Evolutionary conservation across 2,113 vertebrate species (phyloP).

Genomic region (Galeopterus variegatus): DNA sequence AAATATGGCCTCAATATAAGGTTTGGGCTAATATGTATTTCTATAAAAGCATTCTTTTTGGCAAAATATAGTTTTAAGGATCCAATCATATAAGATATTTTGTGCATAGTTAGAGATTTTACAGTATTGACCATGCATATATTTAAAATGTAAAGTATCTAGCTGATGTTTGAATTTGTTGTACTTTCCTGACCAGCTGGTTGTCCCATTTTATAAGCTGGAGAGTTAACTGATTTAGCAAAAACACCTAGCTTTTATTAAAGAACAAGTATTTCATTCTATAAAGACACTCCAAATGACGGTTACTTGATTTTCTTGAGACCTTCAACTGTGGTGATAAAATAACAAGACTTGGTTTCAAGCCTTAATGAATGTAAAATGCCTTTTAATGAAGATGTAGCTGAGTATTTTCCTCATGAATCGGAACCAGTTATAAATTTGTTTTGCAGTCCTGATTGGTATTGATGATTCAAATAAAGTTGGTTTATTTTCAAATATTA

Average conservation of each 20-base stretch:
- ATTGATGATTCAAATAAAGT: slow-evolving; percentile 88
- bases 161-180: slow-evolving; percentile 73
- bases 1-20: background rate
- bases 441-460: slow-evolving; percentile 78
- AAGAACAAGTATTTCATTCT: slow-evolving; percentile 80
- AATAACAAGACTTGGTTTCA: slow-evolving; percentile 74
- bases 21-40: slow-evolving; percentile 39
- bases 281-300: slow-evolving; percentile 68
- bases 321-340: slow-evolving; percentile 80
- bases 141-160: slow-evolving; percentile 65
- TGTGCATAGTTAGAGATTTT: slow-evolving; percentile 59
- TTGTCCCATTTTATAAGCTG: slow-evolving; percentile 70
- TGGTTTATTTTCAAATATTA: slow-evolving; percentile 90
- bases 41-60: background rate
- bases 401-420: slow-evolving; percentile 66
- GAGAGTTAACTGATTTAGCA: slow-evolving; percentile 69
- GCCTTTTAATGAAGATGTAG: slow-evolving; percentile 78
- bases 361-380: slow-evolving; percentile 82
- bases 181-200: slow-evolving; percentile 52
- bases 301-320: slow-evolving; percentile 76
- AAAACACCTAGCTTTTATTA: slow-evolving; percentile 74
- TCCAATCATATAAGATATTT: slow-evolving; percentile 51
- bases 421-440: slow-evolving; percentile 75
- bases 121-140: background rate
- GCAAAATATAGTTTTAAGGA: slow-evolving; percentile 63